A percentile compares a stretch with the other conserved stretches of the same genome.
Evolutionary conservation across 2,797 vertebrate genomes (phyloP).

Genomic region (Alfaro cultratus): DNA sequence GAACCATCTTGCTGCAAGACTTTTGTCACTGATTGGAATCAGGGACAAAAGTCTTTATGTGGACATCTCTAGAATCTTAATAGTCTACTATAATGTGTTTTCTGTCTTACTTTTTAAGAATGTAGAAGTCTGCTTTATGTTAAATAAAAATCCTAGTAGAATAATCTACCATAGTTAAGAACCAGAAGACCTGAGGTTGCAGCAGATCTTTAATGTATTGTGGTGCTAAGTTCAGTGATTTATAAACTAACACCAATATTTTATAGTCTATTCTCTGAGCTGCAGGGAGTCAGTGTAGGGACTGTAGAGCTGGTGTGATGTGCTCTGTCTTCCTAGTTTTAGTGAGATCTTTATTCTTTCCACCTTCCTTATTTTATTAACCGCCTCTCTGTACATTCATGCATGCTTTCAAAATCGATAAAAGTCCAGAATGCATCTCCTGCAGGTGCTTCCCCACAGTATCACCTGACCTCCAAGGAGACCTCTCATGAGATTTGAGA

Average conservation of each 20-base stretch:
- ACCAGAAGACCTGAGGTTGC: too few relatives aligned
- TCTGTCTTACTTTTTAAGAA: not conserved
- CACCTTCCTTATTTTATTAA: not conserved
- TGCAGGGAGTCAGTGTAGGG: too few relatives aligned
- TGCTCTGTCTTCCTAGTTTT: too few relatives aligned
- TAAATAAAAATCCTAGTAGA: not conserved
- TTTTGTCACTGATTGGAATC: too few relatives aligned
- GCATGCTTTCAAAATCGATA: not conserved
- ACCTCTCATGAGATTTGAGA: constrained; percentile 51
- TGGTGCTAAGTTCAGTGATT: too few relatives aligned
- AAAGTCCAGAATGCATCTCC: not conserved
- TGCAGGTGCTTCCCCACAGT: constrained; percentile 54
- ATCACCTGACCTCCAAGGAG: constrained; percentile 47
- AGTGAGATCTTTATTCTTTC: not conserved
- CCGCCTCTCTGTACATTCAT: not conserved
- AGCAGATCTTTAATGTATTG: too few relatives aligned
- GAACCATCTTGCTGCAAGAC: too few relatives aligned
- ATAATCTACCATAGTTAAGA: not conserved
- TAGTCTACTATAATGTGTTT: not conserved
- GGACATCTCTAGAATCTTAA: not conserved
- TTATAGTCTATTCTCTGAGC: too few relatives aligned
- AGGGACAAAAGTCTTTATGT: not conserved
- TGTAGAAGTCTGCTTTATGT: not conserved
- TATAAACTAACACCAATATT: too few relatives aligned
- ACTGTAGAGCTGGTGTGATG: too few relatives aligned